Conservation (phyloP, 2,113 vertebrate genomes). For the Misgurnus mizolepis region DNA sequence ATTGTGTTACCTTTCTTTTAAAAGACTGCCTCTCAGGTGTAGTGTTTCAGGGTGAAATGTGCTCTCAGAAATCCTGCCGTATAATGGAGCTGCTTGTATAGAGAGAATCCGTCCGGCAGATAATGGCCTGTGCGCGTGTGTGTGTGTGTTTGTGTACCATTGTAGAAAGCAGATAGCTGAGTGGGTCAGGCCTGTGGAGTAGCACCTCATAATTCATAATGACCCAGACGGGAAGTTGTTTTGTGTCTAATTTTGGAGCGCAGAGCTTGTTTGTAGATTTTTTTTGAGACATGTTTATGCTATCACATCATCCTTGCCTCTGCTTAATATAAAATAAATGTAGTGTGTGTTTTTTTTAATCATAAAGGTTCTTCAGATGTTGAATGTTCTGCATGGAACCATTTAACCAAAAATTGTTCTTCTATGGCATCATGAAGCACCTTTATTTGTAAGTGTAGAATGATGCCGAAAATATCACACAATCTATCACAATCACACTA, state of each 20-base stretch:
- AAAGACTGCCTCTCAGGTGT: conserved; percentile 65
- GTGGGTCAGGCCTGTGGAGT: conserved; percentile 62
- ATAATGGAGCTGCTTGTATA: conserved; percentile 66
- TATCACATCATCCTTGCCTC: not conserved
- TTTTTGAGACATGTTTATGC: conserved; percentile 21
- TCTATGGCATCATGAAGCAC: too few species aligned
- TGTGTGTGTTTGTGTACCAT: conserved; percentile 55
- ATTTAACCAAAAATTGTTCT: too few species aligned
- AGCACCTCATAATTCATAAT: conserved; percentile 74
- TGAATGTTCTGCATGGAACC: too few species aligned
- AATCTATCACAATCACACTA: too few species aligned
- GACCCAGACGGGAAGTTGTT: conserved; percentile 62
- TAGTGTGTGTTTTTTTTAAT: conserved; percentile 6
- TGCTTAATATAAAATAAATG: conserved; percentile 17
- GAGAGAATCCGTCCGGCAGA: conserved; percentile 58
- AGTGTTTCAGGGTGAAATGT: conserved; percentile 62
- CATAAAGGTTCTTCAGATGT: not conserved
- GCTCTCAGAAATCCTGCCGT: conserved; percentile 48
- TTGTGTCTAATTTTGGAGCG: conserved; percentile 58
- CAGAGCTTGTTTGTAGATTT: conserved; percentile 49
- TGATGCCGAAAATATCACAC: too few species aligned
- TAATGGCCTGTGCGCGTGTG: conserved; percentile 33
- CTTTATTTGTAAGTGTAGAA: not conserved
- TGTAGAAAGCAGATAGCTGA: conserved; percentile 63
- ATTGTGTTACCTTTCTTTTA: conserved; percentile 67